Conservation (phyloP, 2,888 invertebrate species). For the Myathropa florea region DNA sequence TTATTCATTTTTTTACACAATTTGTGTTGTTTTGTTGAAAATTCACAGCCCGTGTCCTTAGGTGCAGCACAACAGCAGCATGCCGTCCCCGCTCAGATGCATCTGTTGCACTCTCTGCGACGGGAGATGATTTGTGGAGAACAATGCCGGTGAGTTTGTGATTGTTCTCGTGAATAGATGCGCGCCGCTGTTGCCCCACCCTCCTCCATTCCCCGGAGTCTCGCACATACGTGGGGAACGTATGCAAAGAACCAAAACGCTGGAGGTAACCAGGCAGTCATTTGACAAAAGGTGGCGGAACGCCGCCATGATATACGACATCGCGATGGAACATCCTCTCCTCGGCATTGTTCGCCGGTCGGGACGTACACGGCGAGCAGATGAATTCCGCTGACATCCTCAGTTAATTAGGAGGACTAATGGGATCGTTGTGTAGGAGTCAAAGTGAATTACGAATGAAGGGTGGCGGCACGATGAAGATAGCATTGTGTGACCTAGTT, state of each 20-base stretch:
- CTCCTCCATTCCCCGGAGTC: background rate
- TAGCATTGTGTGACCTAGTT: conserved; percentile 50
- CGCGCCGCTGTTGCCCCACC: background rate
- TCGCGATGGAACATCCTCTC: conserved; percentile 9
- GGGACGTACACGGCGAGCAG: background rate
- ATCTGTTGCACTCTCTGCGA: conserved; percentile 57
- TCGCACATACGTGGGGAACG: conserved; percentile 8
- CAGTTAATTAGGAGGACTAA: conserved; percentile 69
- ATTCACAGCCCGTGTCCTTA: conserved; percentile 8
- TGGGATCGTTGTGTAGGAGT: conserved; percentile 62
- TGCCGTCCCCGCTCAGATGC: conserved; percentile 28
- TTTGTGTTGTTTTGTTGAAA: conserved; percentile 38
- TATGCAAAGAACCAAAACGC: background rate
- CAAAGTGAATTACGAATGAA: conserved; percentile 51
- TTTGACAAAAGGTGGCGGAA: conserved; percentile 30
- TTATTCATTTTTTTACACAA: conserved; percentile 28
- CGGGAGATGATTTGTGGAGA: conserved; percentile 48
- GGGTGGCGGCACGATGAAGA: conserved; percentile 5
- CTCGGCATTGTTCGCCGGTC: background rate
- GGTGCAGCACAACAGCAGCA: conserved; percentile 1
- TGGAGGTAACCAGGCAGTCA: background rate
- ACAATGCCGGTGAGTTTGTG: conserved; percentile 40
- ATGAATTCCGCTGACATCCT: conserved; percentile 56
- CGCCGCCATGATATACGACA: background rate
- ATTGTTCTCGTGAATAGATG: conserved; percentile 57